Evolutionary conservation across 2,797 vertebrate genomes (phyloP), one percentile per base, ranked within the genome.

Genomic region (Sorex maritimensis): DNA sequence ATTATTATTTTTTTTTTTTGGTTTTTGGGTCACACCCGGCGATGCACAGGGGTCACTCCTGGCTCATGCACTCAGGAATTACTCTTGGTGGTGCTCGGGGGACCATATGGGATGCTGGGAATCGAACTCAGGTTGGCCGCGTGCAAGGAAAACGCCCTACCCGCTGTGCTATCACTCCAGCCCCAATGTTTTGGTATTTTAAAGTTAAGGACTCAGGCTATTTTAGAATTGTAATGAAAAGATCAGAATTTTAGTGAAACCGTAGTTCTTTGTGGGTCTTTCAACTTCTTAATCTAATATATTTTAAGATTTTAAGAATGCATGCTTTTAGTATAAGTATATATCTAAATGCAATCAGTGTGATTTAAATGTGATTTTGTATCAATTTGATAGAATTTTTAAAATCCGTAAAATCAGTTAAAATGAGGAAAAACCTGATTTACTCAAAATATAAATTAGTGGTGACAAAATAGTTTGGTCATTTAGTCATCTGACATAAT

Each of bases 291-390:
- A 44, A 58, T 7, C 73, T 19, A 12, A 15, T 79, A 12, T 49
- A 46, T 77, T 86, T 85, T 86, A 92, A 87, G 73, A 73, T 26
- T 69, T 95, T 83, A 44, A 68, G 55, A 73, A 88, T 78, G 10
- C 49, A 55, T 83, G 41, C 41, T 61, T 77, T 86, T 75, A 74
- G 38, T 87, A 77, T 30, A 38, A 80, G 67, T 88, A 15, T 23
- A 1, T 58, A 24, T 84, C 19, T 86, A 74, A 67, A 79, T 89
- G 14, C 84, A 81, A 72, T 72, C 72, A 87, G 65, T 52, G 5
- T 30, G 7, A 11, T 52, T 52, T 52, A 52, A 5, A 52, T 52
- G 11, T 52, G 49, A 61, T 61, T 61, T 61, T 61, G 58, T 21
- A 61, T 77, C 71, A 61, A 81, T 86, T 78, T 78, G 26, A 69